phyloP scores from a whole-genome alignment of 2,888 invertebrate species.

The Dryadula phaetusa region DNA sequence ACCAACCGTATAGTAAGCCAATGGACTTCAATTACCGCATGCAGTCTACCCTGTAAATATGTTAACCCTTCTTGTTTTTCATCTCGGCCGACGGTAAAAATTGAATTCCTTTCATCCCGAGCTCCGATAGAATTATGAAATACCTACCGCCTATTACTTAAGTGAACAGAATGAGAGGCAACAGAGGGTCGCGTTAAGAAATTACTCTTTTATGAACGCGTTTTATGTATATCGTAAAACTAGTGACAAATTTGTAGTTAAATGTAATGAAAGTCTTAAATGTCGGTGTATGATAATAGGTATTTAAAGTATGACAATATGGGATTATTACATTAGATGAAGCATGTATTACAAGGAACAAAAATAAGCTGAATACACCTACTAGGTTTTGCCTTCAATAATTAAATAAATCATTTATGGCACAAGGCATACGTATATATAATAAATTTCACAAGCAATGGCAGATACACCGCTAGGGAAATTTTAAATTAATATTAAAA shows the following conservation, averaged over 20 bases:
- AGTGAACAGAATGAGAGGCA: slow-evolving; percentile 28
- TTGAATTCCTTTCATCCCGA: slow-evolving; percentile 39
- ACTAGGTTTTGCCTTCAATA: too few relatives aligned
- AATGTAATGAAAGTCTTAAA: background rate
- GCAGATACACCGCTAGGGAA: too few relatives aligned
- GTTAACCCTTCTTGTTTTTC: slow-evolving; percentile 42
- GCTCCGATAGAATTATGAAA: slow-evolving; percentile 37
- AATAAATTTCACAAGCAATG: too few relatives aligned
- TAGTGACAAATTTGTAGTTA: slow-evolving; percentile 8
- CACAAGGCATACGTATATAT: too few relatives aligned
- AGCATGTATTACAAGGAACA: too few relatives aligned
- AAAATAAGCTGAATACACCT: too few relatives aligned
- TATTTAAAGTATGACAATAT: too few relatives aligned
- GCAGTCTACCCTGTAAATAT: slow-evolving; percentile 34
- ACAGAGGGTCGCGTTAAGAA: slow-evolving; percentile 42
- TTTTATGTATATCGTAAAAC: slow-evolving; percentile 27
- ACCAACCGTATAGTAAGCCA: background rate
- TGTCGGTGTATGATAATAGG: background rate
- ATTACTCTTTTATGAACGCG: slow-evolving; percentile 44
- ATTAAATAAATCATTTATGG: too few relatives aligned
- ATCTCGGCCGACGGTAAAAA: slow-evolving; percentile 38
- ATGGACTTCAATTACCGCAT: slow-evolving; percentile 37
- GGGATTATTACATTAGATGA: too few relatives aligned
- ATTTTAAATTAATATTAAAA: too few relatives aligned
- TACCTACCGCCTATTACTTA: slow-evolving; percentile 27